Conservation (phyloP, 2,888 invertebrate genomes). For the Callosobruchus maculatus region DNA sequence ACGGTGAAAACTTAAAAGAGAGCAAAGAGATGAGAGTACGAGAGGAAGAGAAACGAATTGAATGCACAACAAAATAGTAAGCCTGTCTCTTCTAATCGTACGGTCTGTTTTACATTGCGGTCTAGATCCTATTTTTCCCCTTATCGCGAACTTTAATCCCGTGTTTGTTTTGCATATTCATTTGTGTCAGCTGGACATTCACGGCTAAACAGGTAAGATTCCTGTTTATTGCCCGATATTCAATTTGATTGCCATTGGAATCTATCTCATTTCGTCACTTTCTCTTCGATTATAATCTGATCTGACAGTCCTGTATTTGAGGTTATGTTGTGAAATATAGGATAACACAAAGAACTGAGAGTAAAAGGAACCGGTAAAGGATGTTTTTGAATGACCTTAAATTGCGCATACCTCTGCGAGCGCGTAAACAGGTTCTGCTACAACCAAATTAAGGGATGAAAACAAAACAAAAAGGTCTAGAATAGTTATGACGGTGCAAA, state of each 20-base stretch:
- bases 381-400: background rate
- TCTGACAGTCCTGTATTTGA: background rate
- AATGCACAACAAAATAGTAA: slow-evolving; percentile 54
- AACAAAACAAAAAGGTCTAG: background rate
- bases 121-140: slow-evolving; percentile 40
- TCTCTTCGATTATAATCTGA: slow-evolving; percentile 7
- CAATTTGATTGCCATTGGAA: slow-evolving; percentile 8
- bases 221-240: slow-evolving; percentile 39
- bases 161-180: slow-evolving; percentile 43
- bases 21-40: slow-evolving; percentile 48
- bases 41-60: slow-evolving; percentile 48
- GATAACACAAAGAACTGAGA: background rate
- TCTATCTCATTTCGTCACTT: background rate
- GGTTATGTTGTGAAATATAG: background rate
- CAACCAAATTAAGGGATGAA: background rate
- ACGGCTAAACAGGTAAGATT: slow-evolving; percentile 46
- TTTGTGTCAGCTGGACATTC: slow-evolving; percentile 39
- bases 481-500: too few relatives aligned
- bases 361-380: background rate
- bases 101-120: slow-evolving; percentile 50
- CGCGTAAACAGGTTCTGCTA: background rate
- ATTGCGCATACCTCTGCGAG: background rate
- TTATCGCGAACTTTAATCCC: slow-evolving; percentile 28
- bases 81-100: slow-evolving; percentile 50
- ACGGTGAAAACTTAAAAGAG: slow-evolving; percentile 52